Conservation (phyloP, 1,140 invertebrate genomes). For the Cataglyphis hispanica region DNA sequence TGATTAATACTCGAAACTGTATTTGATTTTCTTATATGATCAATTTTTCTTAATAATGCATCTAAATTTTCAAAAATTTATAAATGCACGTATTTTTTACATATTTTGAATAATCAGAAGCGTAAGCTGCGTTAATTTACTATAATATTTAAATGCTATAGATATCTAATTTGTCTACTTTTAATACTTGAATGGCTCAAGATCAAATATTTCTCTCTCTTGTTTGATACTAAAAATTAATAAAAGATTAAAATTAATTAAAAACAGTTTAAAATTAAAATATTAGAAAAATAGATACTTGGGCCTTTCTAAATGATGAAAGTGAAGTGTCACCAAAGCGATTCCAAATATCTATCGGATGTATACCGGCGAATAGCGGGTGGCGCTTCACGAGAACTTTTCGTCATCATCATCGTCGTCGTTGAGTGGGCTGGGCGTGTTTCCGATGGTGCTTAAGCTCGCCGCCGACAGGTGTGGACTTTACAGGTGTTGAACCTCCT, state of each 20-base stretch:
- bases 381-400: slow-evolving; percentile 32
- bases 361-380: not conserved
- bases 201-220: not conserved
- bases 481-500: slow-evolving; percentile 77
- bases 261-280: not conserved
- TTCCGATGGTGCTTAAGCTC: slow-evolving; percentile 68
- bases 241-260: not conserved
- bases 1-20: not conserved
- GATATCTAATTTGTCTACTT: not conserved
- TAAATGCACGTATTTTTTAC: not conserved
- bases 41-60: not conserved
- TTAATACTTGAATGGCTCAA: not conserved
- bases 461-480: slow-evolving; percentile 68
- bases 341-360: not conserved
- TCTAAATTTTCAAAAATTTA: slow-evolving; percentile 11
- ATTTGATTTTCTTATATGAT: not conserved
- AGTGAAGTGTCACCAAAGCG: not conserved
- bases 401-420: slow-evolving; percentile 10
- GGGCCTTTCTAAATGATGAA: not conserved
- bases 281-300: not conserved
- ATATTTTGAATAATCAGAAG: not conserved
- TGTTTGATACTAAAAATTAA: not conserved
- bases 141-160: not conserved
- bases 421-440: slow-evolving; percentile 62
- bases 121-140: not conserved